Evolutionary conservation across 2,797 vertebrate genomes (phyloP), one percentile per base, ranked within the genome.

Genomic region (Mastacembelus armatus): DNA sequence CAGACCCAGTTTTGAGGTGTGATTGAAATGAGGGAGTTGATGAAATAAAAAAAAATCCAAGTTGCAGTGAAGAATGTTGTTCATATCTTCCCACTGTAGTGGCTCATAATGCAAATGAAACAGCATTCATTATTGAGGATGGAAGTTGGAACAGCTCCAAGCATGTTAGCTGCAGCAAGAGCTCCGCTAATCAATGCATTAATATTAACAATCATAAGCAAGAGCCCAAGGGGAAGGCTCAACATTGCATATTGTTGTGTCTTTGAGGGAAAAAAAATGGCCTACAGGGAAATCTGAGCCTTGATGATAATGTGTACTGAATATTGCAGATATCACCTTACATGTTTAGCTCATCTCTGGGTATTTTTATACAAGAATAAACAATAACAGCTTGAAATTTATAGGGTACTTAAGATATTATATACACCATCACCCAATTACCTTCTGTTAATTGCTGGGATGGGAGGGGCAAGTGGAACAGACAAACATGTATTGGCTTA

Each of bases 121-220:
- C 59, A 42, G 26, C 54, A 75, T 83, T 89, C 66, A 85, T 87
- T 86, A 88, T 61, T 65, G 51, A 78, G 71, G 49, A 71, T 70
- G 42, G 30, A 80, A 62, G 63, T 79, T 84, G 72, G 77, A 84
- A 60, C 29, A 30, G 70, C 63, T 81, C 74, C 81, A 84, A 54
- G 77, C 80, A 83, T 79, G 70, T 76, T 75, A 33, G 76, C 60
- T 69, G 58, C 63, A 67, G 77, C 80, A 58, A 45, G 63, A 61
- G 76, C 60, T 21, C 57, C 0, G n/a, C 80, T 89, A 88, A 89
- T 88, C 85, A 85, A 4, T 32, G 66, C 66, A 85, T 87, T 86
- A 83, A 86, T 89, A 89, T 85, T 86, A 84, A 87, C 81, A 87
- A 84, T 72, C 67, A 77, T 67, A 76, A 85, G 62, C 81, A 73